Percentiles rank a stretch among this genome's conserved stretches.
Conservation (phyloP, 2,888 invertebrate species). For the Tigriopus californicus region DNA sequence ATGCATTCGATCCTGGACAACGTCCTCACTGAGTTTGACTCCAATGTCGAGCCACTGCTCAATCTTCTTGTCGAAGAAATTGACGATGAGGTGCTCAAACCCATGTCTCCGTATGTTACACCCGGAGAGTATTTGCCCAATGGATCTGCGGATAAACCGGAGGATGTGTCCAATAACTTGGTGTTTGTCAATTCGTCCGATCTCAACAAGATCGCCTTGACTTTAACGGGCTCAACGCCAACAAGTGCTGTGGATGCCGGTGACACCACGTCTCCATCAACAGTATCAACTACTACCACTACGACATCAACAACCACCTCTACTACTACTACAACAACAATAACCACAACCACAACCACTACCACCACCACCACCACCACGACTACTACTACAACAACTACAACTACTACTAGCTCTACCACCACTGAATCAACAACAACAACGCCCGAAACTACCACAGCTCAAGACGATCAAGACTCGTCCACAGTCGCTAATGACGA, state of each 20-base stretch:
- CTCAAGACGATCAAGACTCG: conserved; percentile 18
- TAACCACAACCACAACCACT: conserved; percentile 32
- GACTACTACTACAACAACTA: conserved; percentile 14
- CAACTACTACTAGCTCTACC: conserved; percentile 32
- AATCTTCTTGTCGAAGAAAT: neutral
- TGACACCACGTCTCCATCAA: conserved; percentile 16
- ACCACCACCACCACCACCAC: conserved; percentile 31
- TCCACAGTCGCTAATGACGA: too few species aligned
- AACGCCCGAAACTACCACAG: conserved; percentile 30
- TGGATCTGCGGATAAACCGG: neutral
- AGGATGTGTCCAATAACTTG: neutral
- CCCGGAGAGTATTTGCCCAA: neutral
- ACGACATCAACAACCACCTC: conserved; percentile 18
- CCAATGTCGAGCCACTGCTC: neutral
- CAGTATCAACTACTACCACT: conserved; percentile 18
- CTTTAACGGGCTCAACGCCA: too few species aligned
- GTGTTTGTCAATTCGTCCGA: neutral
- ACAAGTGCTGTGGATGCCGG: too few species aligned
- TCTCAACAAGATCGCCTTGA: too few species aligned
- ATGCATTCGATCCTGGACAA: neutral
- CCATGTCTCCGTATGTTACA: too few species aligned
- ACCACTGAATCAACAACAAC: conserved; percentile 28
- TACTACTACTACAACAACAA: conserved; percentile 33
- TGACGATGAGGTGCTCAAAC: neutral
- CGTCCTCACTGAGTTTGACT: neutral